Base-by-base conservation (phyloP, 2,797 vertebrate species). In the Otus scops region DNA sequence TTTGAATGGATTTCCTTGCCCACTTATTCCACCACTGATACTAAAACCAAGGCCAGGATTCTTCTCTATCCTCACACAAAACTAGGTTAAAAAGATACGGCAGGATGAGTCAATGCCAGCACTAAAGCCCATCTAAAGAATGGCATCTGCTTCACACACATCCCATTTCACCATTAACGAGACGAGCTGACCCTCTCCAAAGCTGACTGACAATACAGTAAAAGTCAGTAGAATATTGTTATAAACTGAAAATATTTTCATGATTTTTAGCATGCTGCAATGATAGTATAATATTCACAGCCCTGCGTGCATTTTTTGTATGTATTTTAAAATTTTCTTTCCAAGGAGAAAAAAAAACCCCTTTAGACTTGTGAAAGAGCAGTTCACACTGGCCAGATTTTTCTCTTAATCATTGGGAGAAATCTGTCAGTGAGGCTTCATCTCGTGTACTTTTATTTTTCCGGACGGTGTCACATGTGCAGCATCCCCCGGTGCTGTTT, bases 21-120 rank as follows among this genome's bases (percentile, higher is more conserved):
- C 99, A 59, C 99, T 99, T 98, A 99, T 99, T 98, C 99, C 99
- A 96, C 99, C 99, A 97, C 99, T 99, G 98, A 99, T 99, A 95
- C 99, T 99, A 98, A 99, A 99, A 89, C 99, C 99, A 82, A 99
- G 99, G 96, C 99, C 99, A 59, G 99, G 99, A 95, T 99, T 99
- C 98, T 99, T 99, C 98, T 99, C 99, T 98, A 99, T 99, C 98
- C 99, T 98, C 96, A 99, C 99, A 98, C 99, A 99, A 97, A 99
- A 98, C 99, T 99, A 78, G 85, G 83, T 57, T 30, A 80, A 97
- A 93, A 93, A 97, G 69, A 95, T 22, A 97, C 0, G 24, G 93
- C 90, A 76, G 91, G n/a, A 20, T 91, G 84, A 91, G 87, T 30
- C 80, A 68, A 39, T 26, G 70, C 41, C 64, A 88, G 54, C 34